Evolutionary conservation across 2,888 invertebrate species (phyloP).

Genomic region (Pogonocherus hispidulus): DNA sequence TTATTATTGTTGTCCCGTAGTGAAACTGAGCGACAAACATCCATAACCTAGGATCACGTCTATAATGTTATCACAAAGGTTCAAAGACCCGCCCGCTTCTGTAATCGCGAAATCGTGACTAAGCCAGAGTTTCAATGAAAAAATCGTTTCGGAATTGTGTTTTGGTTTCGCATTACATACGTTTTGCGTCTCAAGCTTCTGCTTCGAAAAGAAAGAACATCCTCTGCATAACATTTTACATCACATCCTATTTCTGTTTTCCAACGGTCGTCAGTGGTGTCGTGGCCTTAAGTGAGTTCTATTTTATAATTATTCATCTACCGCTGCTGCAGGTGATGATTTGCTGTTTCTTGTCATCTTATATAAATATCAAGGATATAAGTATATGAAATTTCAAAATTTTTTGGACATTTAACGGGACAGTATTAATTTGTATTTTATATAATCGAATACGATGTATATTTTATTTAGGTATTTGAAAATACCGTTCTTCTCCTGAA

Average conservation of each 20-base stretch:
- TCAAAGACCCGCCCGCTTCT: constrained; percentile 17
- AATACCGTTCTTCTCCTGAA: no score
- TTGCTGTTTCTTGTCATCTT: no score
- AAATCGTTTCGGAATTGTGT: constrained; percentile 14
- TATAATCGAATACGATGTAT: no score
- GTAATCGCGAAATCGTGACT: constrained; percentile 21
- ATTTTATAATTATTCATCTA: no score
- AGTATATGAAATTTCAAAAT: no score
- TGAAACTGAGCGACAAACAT: not conserved
- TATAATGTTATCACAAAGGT: constrained; percentile 16
- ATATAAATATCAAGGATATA: no score
- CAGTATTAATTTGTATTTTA: no score
- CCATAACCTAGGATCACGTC: constrained; percentile 6
- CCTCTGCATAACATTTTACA: constrained; percentile 26
- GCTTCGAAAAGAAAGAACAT: constrained; percentile 23
- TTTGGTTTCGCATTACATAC: constrained; percentile 32
- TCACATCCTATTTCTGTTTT: not conserved
- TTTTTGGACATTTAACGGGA: no score
- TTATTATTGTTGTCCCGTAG: no score
- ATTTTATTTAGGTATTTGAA: no score
- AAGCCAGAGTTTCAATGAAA: constrained; percentile 18
- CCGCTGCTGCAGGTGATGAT: no score
- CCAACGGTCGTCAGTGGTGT: not conserved
- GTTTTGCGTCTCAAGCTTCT: constrained; percentile 25
- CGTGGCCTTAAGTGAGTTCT: not conserved